Base-by-base conservation (phyloP, 2,888 invertebrate species). In the Lacanobia oleracea region DNA sequence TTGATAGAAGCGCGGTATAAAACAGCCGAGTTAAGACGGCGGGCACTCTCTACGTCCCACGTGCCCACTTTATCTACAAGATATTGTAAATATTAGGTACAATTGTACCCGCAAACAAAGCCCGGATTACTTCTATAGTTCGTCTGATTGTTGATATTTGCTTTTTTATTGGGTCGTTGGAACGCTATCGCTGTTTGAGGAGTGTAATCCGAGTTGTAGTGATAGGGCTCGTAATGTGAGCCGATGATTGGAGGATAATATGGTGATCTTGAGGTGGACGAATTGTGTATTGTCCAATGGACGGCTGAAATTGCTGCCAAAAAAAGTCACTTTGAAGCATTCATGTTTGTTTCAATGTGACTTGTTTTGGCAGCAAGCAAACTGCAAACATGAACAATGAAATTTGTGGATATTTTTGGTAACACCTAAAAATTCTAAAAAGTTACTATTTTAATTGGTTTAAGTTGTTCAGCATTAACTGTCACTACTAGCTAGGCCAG, bases 51-150 rank as follows among this genome's bases (percentile, higher is more conserved):
- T 72, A 81, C 91, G 83, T 91, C 92, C 91, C 91, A 91, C 91
- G 90, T 91, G 92, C 88, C 87, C 87, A 84, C 87, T 88, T 84
- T 92, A 92, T 89, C 91, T 84, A 86, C 87, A 87, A 90, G 89
- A 89, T 91, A 92, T 89, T 87, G 90, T 88, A 91, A 92, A 93
- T 92, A 93, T 93, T 91, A 88, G 91, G 85, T 88, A 87, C 90
- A 86, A 89, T 89, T 88, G 88, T 88, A 85, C 83, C 78, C 77
- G 84, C 87, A 89, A 89, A 89, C 90, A 91, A 90, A 87, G 87
- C 82, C 70, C 69, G 88, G 89, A 91, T 91, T 91, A 88, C 78
- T 70, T 74, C 70, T 84, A 80, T 79, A 79, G 83, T 76, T 83
- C 63, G 72, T 81, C 60, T 83, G 90, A 91, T 91, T 88, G 90